Base-by-base conservation (phyloP, 1,140 invertebrate genomes). In the Neodiprion virginianus region DNA sequence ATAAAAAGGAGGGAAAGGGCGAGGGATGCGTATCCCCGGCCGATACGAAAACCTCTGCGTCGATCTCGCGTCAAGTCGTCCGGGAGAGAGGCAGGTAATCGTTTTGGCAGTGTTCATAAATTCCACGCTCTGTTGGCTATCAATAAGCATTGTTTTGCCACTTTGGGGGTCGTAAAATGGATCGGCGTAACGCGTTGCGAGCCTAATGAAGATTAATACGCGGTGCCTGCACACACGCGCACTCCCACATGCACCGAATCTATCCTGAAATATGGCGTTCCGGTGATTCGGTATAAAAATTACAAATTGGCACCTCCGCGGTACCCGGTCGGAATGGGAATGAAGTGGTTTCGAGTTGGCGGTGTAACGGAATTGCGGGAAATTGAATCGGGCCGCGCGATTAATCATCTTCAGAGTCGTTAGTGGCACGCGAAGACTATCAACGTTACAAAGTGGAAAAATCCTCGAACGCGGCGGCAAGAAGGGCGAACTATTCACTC, bases 341-440 rank as follows among this genome's bases (percentile, higher is more conserved):
- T 61, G 53, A 61, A 61, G 53, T 61, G 53, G n/a, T 61, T 61
- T 61, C 53, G 53, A 61, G 53, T 61, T 40, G 28, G 28, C 5
- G 28, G 28, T 61, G 11, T 12, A 12, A 17, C 53, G 53, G n/a
- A 61, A 61, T 61, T 8, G 53, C 11, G 53, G 53, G 53, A 61
- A 61, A 61, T 61, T 61, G 53, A 61, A 61, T 61, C n/a, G 11
- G 8, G 53, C 53, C 3, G 7, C 11, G 53, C n/a, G 11, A 61
- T 61, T 61, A 61, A 61, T 61, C 53, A 61, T 61, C 53, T 61
- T 61, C 53, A 61, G 53, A 61, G 53, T 61, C 53, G 53, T 61
- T 61, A 61, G 53, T 61, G 53, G 53, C 53, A 61, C 53, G 53
- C 53, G 53, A 61, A 61, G 53, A 61, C 53, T 61, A 61, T 61